Conservation (phyloP, 2,113 vertebrate genomes). For the Calidris pugnax region DNA sequence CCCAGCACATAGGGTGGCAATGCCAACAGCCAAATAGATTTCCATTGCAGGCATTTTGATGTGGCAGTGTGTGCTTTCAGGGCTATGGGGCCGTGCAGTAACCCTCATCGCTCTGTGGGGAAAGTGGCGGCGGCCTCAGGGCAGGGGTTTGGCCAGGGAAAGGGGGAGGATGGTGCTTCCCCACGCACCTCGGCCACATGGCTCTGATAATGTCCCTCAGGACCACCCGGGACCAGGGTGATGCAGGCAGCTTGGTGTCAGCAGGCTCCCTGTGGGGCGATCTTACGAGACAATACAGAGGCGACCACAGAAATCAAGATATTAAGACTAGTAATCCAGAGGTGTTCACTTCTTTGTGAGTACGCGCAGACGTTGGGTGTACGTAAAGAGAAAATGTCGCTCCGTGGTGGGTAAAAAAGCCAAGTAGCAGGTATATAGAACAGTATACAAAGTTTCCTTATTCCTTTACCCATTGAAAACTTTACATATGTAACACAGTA, state of each 20-base stretch:
- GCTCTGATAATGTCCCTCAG: background rate
- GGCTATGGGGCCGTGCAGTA: background rate
- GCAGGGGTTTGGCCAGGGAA: background rate
- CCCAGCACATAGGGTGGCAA: no score
- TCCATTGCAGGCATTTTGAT: background rate
- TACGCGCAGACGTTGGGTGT: background rate
- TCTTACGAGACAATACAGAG: background rate
- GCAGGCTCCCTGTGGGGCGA: background rate
- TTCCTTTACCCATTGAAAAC: conserved; percentile 1
- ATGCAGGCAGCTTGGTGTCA: background rate
- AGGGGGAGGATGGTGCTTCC: background rate
- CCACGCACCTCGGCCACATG: rapidly evolving
- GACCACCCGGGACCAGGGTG: background rate
- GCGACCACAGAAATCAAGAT: background rate
- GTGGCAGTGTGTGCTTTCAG: background rate
- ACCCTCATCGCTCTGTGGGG: rapidly evolving
- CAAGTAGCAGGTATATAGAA: background rate
- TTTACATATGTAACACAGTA: conserved; percentile 52
- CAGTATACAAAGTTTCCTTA: background rate
- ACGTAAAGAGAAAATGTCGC: background rate
- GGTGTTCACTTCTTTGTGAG: background rate
- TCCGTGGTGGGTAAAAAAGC: background rate
- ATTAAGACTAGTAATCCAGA: background rate
- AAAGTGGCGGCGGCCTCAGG: background rate
- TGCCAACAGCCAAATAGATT: background rate